Percentiles rank a stretch among this genome's conserved stretches.
Evolutionary conservation across 2,113 vertebrate species (phyloP).

Genomic region (Oceanodroma tethys): DNA sequence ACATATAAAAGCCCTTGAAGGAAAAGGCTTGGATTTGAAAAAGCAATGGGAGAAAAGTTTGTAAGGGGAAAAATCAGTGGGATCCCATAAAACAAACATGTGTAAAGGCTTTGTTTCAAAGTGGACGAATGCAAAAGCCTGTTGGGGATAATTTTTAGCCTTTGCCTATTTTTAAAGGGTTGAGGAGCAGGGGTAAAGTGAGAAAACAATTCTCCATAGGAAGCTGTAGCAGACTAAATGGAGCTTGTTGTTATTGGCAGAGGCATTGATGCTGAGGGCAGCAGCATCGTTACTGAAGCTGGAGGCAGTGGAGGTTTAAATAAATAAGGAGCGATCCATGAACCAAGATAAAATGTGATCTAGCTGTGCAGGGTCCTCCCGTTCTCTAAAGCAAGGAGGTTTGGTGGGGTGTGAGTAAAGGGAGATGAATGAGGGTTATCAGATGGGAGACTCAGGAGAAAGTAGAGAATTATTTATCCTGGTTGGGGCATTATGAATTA

Average conservation of each 20-base stretch:
- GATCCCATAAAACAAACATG: constrained; percentile 24
- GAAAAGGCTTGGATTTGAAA: background rate
- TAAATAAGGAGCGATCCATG: constrained; percentile 53
- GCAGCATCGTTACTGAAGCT: constrained; percentile 30
- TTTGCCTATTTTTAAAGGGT: constrained; percentile 19
- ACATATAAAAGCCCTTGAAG: constrained; percentile 21
- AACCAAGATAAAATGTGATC: constrained; percentile 59
- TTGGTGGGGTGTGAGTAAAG: constrained; percentile 21
- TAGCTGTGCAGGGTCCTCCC: constrained; percentile 26
- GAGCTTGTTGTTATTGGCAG: constrained; percentile 27
- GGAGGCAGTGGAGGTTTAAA: constrained; percentile 53
- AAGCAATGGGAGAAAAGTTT: constrained; percentile 54
- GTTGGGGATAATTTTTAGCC: constrained; percentile 18
- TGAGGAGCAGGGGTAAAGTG: constrained; percentile 46
- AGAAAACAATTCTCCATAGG: constrained; percentile 37
- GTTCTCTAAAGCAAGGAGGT: background rate
- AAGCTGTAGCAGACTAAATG: constrained; percentile 46
- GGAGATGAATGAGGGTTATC: constrained; percentile 33
- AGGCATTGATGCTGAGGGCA: constrained; percentile 29
- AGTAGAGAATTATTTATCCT: background rate
- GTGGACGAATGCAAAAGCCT: background rate
- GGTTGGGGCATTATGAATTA: background rate
- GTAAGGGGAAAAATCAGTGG: constrained; percentile 52
- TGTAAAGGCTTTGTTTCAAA: constrained; percentile 46
- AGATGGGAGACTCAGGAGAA: background rate